Evolutionary conservation across 2,888 invertebrate genomes (phyloP).

Genomic region (Tetanocera ferruginea): DNA sequence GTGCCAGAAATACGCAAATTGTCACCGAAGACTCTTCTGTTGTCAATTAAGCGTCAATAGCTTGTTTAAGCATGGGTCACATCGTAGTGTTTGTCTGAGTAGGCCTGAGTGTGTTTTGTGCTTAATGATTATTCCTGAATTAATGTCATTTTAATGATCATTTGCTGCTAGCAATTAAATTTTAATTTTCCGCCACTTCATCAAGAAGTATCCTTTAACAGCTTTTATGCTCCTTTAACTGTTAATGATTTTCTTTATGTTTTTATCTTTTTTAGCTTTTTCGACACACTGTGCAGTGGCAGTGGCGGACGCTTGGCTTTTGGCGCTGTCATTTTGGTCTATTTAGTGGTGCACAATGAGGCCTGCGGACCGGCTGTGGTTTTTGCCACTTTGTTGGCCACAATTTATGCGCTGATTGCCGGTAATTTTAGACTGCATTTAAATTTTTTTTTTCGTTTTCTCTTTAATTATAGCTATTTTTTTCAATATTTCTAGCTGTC

Average conservation of each 20-base stretch:
- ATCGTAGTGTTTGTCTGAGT: background rate
- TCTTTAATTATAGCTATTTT: background rate
- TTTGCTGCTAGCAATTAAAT: background rate
- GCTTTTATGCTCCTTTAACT: no score
- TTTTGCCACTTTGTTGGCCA: constrained; percentile 65
- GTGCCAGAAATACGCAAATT: background rate
- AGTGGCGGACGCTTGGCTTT: constrained; percentile 67
- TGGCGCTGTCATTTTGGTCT: constrained; percentile 66
- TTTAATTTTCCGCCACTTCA: background rate
- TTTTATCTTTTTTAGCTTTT: constrained; percentile 54
- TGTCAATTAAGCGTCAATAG: background rate
- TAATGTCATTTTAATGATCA: background rate
- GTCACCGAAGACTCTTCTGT: background rate
- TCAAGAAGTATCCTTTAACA: background rate
- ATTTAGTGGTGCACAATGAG: constrained; percentile 68
- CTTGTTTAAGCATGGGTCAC: background rate
- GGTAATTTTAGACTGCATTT: constrained; percentile 55
- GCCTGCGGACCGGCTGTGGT: constrained; percentile 64
- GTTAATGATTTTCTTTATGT: background rate
- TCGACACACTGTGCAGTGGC: constrained; percentile 65
- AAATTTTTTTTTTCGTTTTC: background rate
- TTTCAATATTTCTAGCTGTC: constrained; percentile 55
- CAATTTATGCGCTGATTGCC: constrained; percentile 64
- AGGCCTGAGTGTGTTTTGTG: background rate
- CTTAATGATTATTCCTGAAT: background rate